phyloP scores from a whole-genome alignment of 2,797 vertebrate genomes.

The Myotis pilosus region DNA sequence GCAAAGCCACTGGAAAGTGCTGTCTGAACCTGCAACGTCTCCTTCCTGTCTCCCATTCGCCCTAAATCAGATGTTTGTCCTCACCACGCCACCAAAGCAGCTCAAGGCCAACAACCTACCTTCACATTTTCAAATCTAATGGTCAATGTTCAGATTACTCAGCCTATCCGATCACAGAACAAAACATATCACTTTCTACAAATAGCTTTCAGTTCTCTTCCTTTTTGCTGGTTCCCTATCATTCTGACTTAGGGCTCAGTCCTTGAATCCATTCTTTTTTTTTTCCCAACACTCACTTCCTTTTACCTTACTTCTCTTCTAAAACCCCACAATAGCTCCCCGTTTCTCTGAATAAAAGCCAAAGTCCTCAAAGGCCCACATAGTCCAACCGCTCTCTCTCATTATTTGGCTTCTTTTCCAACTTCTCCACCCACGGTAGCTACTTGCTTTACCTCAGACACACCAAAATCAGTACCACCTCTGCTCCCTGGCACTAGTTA shows the following conservation, averaged over 20 bases:
- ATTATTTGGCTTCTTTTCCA: background rate
- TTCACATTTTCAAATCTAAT: background rate
- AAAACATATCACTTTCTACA: background rate
- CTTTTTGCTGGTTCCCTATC: background rate
- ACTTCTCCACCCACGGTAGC: background rate
- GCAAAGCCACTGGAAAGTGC: background rate
- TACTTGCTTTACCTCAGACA: background rate
- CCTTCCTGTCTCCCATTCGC: background rate
- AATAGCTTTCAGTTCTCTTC: background rate
- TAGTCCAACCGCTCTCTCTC: background rate
- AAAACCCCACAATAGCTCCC: background rate
- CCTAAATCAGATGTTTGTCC: background rate
- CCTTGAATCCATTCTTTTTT: background rate
- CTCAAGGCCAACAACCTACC: background rate
- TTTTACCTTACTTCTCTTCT: background rate
- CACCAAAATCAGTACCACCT: background rate
- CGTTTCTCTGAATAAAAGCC: background rate
- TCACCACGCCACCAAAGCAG: background rate
- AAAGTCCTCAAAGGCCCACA: background rate
- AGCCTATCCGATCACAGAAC: background rate
- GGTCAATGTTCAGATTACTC: background rate
- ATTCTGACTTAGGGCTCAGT: background rate
- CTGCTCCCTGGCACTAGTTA: background rate
- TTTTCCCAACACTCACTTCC: background rate
- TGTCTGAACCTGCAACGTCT: background rate